These are phyloP conservation scores for Xiphophorus birchmanni DNA, from an alignment of 2,797 vertebrate genomes.

Conservation along the genomic window DNA sequence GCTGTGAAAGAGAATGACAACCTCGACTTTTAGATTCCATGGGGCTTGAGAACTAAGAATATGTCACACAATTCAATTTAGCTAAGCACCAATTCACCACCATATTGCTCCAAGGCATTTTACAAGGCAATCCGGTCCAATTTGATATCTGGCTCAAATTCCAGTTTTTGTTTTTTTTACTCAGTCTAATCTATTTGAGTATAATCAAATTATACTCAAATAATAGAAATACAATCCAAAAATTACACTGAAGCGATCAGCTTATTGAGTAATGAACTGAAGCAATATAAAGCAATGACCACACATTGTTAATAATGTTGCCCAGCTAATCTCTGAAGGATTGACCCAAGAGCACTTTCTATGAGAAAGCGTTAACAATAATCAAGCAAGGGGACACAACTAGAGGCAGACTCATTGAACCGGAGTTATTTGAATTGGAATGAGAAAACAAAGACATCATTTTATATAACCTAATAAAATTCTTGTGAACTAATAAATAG, in stretches of 20 bases:
- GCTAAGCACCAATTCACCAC: not conserved
- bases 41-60: constrained; percentile 81
- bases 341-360: not conserved
- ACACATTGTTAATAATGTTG: not conserved
- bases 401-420: not conserved
- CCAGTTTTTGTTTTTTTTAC: not conserved
- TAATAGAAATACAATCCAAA: too few relatives aligned
- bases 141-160: not conserved
- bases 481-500: constrained; percentile 60
- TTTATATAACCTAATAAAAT: constrained; percentile 67
- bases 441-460: too few relatives aligned
- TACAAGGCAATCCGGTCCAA: not conserved
- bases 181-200: not conserved
- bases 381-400: not conserved
- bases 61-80: constrained; percentile 72
- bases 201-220: not conserved
- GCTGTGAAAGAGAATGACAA: constrained; percentile 51
- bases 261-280: not conserved
- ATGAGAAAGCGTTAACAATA: not conserved
- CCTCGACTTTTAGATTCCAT: constrained; percentile 62
- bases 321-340: not conserved
- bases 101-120: not conserved
- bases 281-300: not conserved
- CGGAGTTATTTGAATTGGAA: not conserved
- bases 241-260: too few relatives aligned